Percentiles rank a stretch among this genome's conserved stretches.
These are phyloP conservation scores for Grammomys dolichurus DNA, from an alignment of 2,113 vertebrate species.

Conservation along the genomic window DNA sequence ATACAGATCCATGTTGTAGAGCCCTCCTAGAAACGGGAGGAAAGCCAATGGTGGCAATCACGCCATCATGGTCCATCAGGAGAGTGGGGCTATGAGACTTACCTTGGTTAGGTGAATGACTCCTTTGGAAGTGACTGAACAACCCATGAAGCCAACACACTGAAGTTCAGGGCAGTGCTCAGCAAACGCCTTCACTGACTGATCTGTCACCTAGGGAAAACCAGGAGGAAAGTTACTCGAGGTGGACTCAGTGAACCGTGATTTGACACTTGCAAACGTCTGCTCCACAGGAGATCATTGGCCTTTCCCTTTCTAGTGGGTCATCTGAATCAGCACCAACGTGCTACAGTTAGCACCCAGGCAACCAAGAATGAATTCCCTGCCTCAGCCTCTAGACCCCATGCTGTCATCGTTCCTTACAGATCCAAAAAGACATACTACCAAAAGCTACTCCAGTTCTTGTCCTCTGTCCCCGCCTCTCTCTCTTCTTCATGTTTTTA, in stretches of 20 bases:
- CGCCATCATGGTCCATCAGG: background rate
- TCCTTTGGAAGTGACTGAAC: slow-evolving; percentile 98
- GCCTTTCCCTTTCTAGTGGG: background rate
- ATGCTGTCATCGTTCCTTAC: background rate
- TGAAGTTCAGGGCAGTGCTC: slow-evolving; percentile 97
- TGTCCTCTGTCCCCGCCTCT: background rate
- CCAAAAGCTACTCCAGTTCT: background rate
- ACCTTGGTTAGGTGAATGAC: slow-evolving; percentile 99
- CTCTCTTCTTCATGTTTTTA: background rate
- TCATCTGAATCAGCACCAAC: background rate
- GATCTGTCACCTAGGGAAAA: slow-evolving; percentile 94
- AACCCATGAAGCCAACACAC: slow-evolving; percentile 99
- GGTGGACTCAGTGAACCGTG: background rate
- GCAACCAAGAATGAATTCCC: background rate
- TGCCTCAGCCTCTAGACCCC: background rate
- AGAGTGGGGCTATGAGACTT: slow-evolving; percentile 74
- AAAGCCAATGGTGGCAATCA: background rate
- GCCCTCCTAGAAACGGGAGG: background rate
- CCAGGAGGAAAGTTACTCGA: slow-evolving; percentile 34
- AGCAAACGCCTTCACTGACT: slow-evolving; percentile 95
- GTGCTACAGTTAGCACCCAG: background rate
- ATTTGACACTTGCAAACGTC: background rate
- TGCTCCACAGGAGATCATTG: background rate
- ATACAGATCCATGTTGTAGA: background rate
- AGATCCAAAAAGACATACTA: slow-evolving; percentile 3